A percentile compares a stretch with the other conserved stretches of the same genome.
phyloP scores from a whole-genome alignment of 2,888 invertebrate genomes.

The Aethes cnicana region DNA sequence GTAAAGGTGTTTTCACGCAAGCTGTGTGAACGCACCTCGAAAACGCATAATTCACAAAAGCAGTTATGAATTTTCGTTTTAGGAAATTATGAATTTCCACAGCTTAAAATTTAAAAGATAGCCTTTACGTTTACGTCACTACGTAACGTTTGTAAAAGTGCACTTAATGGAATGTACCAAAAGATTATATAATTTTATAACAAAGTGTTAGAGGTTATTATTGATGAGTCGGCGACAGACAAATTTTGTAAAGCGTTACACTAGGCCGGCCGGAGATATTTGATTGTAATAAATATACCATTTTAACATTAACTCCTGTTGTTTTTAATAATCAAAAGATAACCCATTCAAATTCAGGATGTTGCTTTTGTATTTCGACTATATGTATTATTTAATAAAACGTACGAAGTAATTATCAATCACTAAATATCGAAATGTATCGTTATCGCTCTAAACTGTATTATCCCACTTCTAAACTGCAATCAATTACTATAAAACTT shows the following conservation, averaged over 20 bases:
- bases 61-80: slow-evolving; percentile 32
- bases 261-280: slow-evolving; percentile 69
- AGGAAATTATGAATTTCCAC: slow-evolving; percentile 73
- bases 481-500: too few relatives aligned
- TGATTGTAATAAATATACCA: slow-evolving; percentile 82
- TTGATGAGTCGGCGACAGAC: slow-evolving; percentile 65
- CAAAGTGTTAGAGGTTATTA: slow-evolving; percentile 73
- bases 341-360: too few relatives aligned
- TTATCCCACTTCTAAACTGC: too few relatives aligned
- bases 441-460: too few relatives aligned
- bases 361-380: too few relatives aligned
- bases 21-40: slow-evolving; percentile 7
- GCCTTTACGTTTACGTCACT: slow-evolving; percentile 67
- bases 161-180: slow-evolving; percentile 81
- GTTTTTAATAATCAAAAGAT: slow-evolving; percentile 48
- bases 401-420: too few relatives aligned
- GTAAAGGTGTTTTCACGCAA: slow-evolving; percentile 11
- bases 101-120: slow-evolving; percentile 52
- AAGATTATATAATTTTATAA: slow-evolving; percentile 82
- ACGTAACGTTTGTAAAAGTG: slow-evolving; percentile 73
- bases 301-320: slow-evolving; percentile 73
- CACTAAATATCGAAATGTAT: too few relatives aligned
- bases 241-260: slow-evolving; percentile 75
- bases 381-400: too few relatives aligned
- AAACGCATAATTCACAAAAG: slow-evolving; percentile 18